Evolutionary conservation across 2,113 vertebrate genomes (phyloP).

Genomic region (Aramus guarauna): DNA sequence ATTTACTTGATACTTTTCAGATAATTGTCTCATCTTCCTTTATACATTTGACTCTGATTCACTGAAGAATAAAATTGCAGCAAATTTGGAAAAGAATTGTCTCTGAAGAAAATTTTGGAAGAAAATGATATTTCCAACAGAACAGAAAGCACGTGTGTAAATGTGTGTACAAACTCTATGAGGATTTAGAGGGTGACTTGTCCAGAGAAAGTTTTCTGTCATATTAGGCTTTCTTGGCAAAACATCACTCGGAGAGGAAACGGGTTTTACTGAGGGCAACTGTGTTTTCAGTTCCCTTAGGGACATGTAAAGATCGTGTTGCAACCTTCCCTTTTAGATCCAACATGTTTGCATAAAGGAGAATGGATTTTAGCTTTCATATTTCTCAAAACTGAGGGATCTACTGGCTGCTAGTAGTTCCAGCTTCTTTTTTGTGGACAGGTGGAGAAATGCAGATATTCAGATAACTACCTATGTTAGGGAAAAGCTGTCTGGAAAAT

Average conservation of each 20-base stretch:
- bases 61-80: neutral
- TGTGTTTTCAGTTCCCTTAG: neutral
- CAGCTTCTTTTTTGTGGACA: neutral
- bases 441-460: neutral
- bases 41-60: neutral
- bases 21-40: neutral
- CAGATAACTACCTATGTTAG: neutral
- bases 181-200: neutral
- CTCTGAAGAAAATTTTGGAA: neutral
- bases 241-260: neutral
- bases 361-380: neutral
- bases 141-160: neutral
- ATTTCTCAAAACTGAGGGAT: neutral
- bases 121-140: neutral
- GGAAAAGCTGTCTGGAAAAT: neutral
- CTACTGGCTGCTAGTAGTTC: neutral
- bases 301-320: neutral
- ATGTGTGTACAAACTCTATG: neutral
- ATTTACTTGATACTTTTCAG: neutral
- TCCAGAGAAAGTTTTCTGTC: neutral
- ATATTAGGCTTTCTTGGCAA: neutral
- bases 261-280: neutral
- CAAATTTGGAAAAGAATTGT: neutral
- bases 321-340: neutral
- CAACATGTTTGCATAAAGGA: neutral